A percentile compares a stretch with the other conserved stretches of the same genome.
Conservation (phyloP, 2,888 invertebrate genomes). For the Metopia argyrocephala region DNA sequence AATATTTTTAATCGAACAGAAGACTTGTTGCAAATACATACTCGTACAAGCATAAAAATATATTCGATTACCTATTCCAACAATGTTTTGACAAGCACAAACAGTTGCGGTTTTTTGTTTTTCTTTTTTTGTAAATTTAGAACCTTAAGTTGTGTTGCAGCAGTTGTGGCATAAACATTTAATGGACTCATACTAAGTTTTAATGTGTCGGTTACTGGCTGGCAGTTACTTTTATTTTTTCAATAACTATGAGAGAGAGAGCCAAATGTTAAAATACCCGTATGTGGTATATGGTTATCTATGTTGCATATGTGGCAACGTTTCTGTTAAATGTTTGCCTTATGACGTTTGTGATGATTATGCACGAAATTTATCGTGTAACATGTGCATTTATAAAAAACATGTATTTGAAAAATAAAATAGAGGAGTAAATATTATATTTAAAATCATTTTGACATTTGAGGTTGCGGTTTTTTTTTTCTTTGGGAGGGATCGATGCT, state of each 20-base stretch:
- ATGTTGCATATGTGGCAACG: too few species aligned
- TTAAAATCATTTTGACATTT: slow-evolving; percentile 59
- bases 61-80: neutral
- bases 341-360: slow-evolving; percentile 63
- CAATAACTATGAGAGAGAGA: neutral
- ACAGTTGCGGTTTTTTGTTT: slow-evolving; percentile 15
- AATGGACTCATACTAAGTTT: neutral
- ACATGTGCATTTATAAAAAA: slow-evolving; percentile 69
- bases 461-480: too few species aligned
- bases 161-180: neutral
- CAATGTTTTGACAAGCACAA: slow-evolving; percentile 20
- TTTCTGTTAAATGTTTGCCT: slow-evolving; percentile 40
- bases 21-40: slow-evolving; percentile 38
- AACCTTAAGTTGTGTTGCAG: neutral
- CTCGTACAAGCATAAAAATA: neutral
- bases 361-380: slow-evolving; percentile 70
- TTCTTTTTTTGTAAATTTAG: neutral
- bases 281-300: slow-evolving; percentile 2
- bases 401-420: neutral
- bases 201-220: slow-evolving; percentile 19
- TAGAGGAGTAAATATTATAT: neutral
- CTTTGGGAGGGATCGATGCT: slow-evolving; percentile 30
- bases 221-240: too few species aligned
- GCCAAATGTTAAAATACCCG: neutral
- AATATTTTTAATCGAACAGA: slow-evolving; percentile 47